Base-by-base conservation (phyloP, 2,113 vertebrate genomes). In the Dolichallabes microphthalmus region DNA sequence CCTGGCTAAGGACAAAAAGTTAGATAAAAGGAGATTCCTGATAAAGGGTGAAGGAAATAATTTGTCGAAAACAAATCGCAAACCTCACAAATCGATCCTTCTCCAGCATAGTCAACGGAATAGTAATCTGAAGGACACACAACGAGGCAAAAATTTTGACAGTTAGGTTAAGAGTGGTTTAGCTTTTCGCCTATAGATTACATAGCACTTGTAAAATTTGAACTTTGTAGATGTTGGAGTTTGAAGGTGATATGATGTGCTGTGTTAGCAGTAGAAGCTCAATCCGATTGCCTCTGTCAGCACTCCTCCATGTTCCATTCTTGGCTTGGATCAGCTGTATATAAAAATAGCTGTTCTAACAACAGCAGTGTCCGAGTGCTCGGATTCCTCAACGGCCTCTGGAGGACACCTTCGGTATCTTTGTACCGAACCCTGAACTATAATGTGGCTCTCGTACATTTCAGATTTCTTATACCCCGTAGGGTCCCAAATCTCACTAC, bases 331-430 rank as follows among this genome's bases (percentile, higher is more conserved):
- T 89, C 64, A 68, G 60, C 58, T 82, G 52, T 52, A 82, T 85
- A 84, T 80, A 81, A 79, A 45, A 84, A 82, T 84, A 85, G 80
- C 88, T 69, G 60, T 76, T 86, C 73, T 84, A 69, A 87, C 76
- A 81, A 25, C 84, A 61, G 52, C 60, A 15, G 66, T 35, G 71
- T 81, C 86, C 27, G 69, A 87, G 64, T 71, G 75, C 74, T 87
- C 83, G 7, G 80, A 58, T 87, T 87, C 86, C 83, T 66, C 68
- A 57, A 74, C 32, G 57, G 84, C 68, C 68, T 84, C 82, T 13
- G 35, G 85, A 76, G 87, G 83, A 50, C 77, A 84, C 69, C 78
- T 76, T 85, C 78, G 4, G 19, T 39, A 35, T 60, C 17, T 57
- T 57, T 9, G 57, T 57, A 57, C 53, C 4, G 75, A 30, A 77